Conservation (phyloP, 92 coral and sea anemone species). For the Zoanthus sansibaricus region DNA sequence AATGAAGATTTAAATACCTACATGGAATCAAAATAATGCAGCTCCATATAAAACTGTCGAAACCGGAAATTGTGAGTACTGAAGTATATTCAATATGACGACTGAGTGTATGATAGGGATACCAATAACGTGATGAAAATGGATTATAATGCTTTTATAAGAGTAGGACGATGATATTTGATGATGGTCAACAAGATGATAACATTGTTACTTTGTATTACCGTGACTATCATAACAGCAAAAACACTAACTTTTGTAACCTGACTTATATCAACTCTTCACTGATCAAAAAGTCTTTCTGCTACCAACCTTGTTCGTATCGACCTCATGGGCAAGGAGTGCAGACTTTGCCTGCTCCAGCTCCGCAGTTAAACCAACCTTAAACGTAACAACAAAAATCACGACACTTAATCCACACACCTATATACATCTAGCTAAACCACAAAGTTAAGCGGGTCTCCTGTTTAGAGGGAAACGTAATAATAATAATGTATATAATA, state of each 20-base stretch:
- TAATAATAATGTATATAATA: too few species aligned
- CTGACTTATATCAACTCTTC: too few species aligned
- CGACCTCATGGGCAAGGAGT: slow-evolving; percentile 75
- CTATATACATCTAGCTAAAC: not conserved
- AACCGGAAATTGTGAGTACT: too few species aligned
- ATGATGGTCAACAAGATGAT: not conserved
- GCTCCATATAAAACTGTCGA: not conserved
- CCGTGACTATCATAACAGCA: too few species aligned
- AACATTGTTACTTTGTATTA: not conserved
- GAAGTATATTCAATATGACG: too few species aligned
- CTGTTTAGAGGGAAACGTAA: too few species aligned
- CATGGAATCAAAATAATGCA: not conserved
- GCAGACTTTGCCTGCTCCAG: slow-evolving; percentile 87
- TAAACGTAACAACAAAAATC: not conserved
- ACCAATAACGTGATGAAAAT: too few species aligned
- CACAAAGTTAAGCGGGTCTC: not conserved
- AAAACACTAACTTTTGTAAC: too few species aligned
- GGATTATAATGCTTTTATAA: too few species aligned
- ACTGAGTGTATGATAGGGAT: too few species aligned
- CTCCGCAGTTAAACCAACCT: slow-evolving; percentile 87
- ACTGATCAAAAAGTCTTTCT: too few species aligned
- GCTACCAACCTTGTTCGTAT: slow-evolving; percentile 75
- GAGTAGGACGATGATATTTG: too few species aligned
- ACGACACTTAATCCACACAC: not conserved
- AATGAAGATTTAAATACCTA: not conserved